A percentile compares a stretch with the other conserved stretches of the same genome.
Evolutionary conservation across 2,888 invertebrate genomes (phyloP).

Genomic region (Megamerina dolium): DNA sequence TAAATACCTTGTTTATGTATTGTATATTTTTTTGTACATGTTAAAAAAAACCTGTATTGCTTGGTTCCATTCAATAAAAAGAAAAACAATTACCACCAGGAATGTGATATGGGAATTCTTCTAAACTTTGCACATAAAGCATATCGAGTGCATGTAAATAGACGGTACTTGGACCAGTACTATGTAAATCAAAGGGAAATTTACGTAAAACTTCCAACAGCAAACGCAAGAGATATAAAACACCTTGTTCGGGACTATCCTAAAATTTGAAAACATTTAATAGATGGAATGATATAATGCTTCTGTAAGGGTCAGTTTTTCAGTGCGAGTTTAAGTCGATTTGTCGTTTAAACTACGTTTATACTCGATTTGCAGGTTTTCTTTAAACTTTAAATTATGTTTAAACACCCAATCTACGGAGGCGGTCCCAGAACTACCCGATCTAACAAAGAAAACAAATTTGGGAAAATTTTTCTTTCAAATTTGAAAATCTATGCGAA

Average conservation of each 20-base stretch:
- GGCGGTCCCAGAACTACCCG: too few relatives aligned
- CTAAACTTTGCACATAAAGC: constrained; percentile 72
- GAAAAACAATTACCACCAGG: constrained; percentile 64
- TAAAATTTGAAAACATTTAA: constrained; percentile 38
- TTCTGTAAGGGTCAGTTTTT: too few relatives aligned
- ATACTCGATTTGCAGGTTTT: too few relatives aligned
- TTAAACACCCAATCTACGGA: too few relatives aligned
- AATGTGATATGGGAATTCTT: constrained; percentile 78
- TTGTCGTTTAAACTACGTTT: too few relatives aligned
- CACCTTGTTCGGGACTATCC: constrained; percentile 86
- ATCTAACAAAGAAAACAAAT: too few relatives aligned
- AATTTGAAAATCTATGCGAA: too few relatives aligned
- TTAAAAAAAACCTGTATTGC: background rate
- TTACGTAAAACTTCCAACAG: constrained; percentile 75
- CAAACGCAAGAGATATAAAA: constrained; percentile 72
- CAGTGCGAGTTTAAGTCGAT: too few relatives aligned
- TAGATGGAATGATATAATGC: too few relatives aligned
- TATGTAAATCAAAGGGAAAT: constrained; percentile 64
- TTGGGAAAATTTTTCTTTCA: too few relatives aligned
- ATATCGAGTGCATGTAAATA: constrained; percentile 73
- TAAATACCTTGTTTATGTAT: background rate
- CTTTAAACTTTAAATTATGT: too few relatives aligned
- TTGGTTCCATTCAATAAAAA: too few relatives aligned
- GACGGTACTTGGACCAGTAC: constrained; percentile 60
- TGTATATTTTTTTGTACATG: background rate